Evolutionary conservation across 2,888 invertebrate species (phyloP), one percentile per base, ranked within the genome.

Genomic region (Tetragonula carbonaria): DNA sequence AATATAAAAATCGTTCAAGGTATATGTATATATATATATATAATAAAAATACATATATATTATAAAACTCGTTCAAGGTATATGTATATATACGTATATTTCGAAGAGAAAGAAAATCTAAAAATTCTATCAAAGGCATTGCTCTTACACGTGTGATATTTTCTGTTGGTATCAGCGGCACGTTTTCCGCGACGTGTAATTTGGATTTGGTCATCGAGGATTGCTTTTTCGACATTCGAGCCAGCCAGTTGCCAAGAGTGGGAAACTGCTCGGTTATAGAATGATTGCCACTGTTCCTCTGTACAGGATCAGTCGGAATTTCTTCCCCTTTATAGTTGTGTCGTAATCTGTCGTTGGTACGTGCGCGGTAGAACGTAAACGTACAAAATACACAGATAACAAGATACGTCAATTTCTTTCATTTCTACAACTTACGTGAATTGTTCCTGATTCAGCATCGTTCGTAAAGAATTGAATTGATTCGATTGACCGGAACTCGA

Each of bases 211-310:
- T 67, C 38, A 82, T 82, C 23, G 66, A 66, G 67, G 71, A 16
- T 62, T 85, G 88, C 21, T 85, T 82, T 16, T 90, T 90, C 16
- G 90, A 88, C 78, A 93, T 87, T 66, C 86, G 88, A 3, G 92
- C 89, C 4, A 91, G 90, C 93, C 93, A 94, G 71, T 90, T 92
- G 21, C 92, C 92, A n/a, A 94, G 80, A 0, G 90, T 92, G 13
- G 94, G 94, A 87, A 94, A 94, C 71, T 93, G 91, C 74, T 92
- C 92, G 5, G 90, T 85, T 63, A 92, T 90, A 2, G 88, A 78
- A 16, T 85, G 84, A 62, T 70, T 85, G 4, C 65, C 72, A 0
- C 55, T 62, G 28, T 38, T 86, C 55, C 65, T 80, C 11, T 87
- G 86, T 11, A 4, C 18, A 4, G 70, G 16, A 63, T 79, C 80